These are phyloP conservation scores for Microtus pennsylvanicus DNA, from an alignment of 2,113 vertebrate species.

Conservation along the genomic window DNA sequence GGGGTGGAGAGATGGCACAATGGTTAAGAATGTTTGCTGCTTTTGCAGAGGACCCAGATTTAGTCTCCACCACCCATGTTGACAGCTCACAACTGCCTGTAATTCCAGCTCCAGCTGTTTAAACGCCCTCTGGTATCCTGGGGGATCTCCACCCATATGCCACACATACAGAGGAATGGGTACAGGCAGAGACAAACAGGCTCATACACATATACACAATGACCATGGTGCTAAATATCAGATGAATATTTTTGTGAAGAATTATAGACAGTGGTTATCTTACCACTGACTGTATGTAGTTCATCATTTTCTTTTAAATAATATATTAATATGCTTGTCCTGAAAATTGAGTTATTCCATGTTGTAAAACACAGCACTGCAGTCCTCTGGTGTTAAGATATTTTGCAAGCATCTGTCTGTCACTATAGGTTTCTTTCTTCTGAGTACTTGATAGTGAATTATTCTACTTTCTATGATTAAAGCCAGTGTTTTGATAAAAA, in stretches of 20 bases:
- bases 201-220: no score
- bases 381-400: neutral
- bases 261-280: neutral
- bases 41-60: neutral
- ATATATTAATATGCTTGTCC: neutral
- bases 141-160: neutral
- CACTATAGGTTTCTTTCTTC: neutral
- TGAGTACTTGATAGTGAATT: neutral
- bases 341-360: no score
- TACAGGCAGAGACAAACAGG: neutral
- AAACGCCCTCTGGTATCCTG: no score
- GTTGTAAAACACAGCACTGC: no score
- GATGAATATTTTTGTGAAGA: neutral
- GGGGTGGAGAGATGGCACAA: neutral
- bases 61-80: neutral
- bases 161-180: neutral
- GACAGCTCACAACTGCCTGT: neutral
- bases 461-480: neutral
- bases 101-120: neutral
- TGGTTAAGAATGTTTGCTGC: neutral
- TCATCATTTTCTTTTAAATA: neutral
- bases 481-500: neutral
- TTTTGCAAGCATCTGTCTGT: neutral
- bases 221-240: neutral
- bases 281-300: neutral